phyloP scores from a whole-genome alignment of 2,888 invertebrate species.

The Zelleria hepariella region DNA sequence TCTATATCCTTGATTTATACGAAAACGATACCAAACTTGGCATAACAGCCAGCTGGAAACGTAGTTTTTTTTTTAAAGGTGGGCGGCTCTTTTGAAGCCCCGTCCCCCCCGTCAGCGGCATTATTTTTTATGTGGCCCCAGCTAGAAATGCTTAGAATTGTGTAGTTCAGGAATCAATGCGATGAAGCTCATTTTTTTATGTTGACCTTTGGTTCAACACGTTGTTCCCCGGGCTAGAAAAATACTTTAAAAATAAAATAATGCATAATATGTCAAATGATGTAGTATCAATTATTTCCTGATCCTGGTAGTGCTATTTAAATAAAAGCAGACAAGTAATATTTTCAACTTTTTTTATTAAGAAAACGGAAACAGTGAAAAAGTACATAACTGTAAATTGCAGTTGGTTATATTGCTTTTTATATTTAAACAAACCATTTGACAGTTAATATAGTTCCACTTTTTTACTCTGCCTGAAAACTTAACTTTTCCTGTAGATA shows the following conservation, averaged over 20 bases:
- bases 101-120: no score
- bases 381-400: constrained; percentile 72
- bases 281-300: neutral
- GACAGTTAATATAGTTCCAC: constrained; percentile 48
- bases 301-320: neutral
- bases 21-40: no score
- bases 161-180: no score
- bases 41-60: no score
- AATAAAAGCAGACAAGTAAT: constrained; percentile 17
- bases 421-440: constrained; percentile 50
- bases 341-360: constrained; percentile 72
- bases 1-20: no score
- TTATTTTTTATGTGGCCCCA: no score
- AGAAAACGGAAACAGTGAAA: constrained; percentile 73
- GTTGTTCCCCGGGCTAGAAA: no score
- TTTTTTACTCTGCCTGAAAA: constrained; percentile 42
- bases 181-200: no score
- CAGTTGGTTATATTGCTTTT: constrained; percentile 62
- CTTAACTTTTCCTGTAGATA: neutral
- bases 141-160: no score
- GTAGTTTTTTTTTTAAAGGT: no score
- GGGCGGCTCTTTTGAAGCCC: no score
- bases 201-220: no score
- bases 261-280: constrained; percentile 22
- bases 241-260: constrained; percentile 49